phyloP scores from a whole-genome alignment of 2,888 invertebrate species.

The Volucella inflata region DNA sequence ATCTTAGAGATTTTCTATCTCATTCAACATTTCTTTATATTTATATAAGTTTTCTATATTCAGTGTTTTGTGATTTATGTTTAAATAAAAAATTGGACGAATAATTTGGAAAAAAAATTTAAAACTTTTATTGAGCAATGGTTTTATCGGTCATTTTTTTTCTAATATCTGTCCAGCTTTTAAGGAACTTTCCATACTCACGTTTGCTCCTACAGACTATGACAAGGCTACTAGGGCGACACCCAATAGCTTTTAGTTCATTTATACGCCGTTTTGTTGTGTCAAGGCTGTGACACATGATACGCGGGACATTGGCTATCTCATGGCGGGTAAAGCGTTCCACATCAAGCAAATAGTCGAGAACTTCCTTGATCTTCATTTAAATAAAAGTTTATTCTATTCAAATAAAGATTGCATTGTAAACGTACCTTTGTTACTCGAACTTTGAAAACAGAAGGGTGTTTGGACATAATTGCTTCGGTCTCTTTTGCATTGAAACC shows the following conservation, averaged over 20 bases:
- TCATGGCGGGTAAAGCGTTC: constrained; percentile 85
- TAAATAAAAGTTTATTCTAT: constrained; percentile 23
- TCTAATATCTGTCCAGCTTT: constrained; percentile 79
- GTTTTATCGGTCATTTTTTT: constrained; percentile 24
- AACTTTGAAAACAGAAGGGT: constrained; percentile 85
- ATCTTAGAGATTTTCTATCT: constrained; percentile 28
- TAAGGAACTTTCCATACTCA: constrained; percentile 85
- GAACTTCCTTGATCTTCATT: constrained; percentile 85
- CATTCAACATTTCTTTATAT: constrained; percentile 31
- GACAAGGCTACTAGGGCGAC: constrained; percentile 85
- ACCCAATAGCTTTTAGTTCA: constrained; percentile 84
- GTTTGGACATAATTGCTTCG: constrained; percentile 84
- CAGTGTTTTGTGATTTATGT: constrained; percentile 66
- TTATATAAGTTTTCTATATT: constrained; percentile 46
- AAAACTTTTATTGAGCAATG: neutral
- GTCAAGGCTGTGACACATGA: constrained; percentile 85
- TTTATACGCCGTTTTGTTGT: constrained; percentile 85
- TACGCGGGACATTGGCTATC: constrained; percentile 85
- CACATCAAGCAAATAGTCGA: constrained; percentile 86
- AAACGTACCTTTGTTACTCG: constrained; percentile 85
- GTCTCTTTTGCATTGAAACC: constrained; percentile 84
- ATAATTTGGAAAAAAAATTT: constrained; percentile 20
- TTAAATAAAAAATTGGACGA: constrained; percentile 55
- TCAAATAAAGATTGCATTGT: neutral
- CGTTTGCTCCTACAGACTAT: constrained; percentile 86